phyloP scores from a whole-genome alignment of 2,888 invertebrate species.

The Antheraea assamensis region DNA sequence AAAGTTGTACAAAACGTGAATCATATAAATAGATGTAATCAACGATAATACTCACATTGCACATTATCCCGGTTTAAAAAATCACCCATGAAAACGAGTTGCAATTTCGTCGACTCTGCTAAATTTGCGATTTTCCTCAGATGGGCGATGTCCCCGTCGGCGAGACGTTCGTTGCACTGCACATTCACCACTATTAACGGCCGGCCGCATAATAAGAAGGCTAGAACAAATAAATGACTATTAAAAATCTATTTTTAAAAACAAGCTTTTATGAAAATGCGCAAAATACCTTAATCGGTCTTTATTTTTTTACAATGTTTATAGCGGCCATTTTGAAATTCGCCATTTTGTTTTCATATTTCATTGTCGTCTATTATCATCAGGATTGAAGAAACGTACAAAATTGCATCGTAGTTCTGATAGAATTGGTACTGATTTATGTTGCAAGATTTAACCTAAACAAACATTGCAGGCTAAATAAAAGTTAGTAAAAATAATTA shows the following conservation, averaged over 20 bases:
- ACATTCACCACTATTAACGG: conserved; percentile 77
- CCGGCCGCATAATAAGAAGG: conserved; percentile 76
- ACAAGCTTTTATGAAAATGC: no score
- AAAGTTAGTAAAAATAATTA: background rate
- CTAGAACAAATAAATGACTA: conserved; percentile 42
- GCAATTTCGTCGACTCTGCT: conserved; percentile 45
- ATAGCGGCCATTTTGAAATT: no score
- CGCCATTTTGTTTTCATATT: no score
- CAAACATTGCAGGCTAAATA: background rate
- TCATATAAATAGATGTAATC: background rate
- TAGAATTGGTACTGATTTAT: no score
- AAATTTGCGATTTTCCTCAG: conserved; percentile 50
- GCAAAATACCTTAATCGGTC: no score
- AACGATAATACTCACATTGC: conserved; percentile 51
- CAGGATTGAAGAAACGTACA: no score
- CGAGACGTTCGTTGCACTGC: conserved; percentile 49
- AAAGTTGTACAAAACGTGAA: background rate
- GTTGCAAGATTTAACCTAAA: no score
- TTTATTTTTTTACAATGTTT: no score
- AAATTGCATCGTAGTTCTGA: no score
- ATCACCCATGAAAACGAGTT: conserved; percentile 64
- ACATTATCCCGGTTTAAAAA: conserved; percentile 65
- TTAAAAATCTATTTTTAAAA: no score
- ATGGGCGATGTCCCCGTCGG: conserved; percentile 45
- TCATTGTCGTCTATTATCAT: no score